Conservation (phyloP, 2,797 vertebrate genomes). For the Pangasius sanitwongsei region DNA sequence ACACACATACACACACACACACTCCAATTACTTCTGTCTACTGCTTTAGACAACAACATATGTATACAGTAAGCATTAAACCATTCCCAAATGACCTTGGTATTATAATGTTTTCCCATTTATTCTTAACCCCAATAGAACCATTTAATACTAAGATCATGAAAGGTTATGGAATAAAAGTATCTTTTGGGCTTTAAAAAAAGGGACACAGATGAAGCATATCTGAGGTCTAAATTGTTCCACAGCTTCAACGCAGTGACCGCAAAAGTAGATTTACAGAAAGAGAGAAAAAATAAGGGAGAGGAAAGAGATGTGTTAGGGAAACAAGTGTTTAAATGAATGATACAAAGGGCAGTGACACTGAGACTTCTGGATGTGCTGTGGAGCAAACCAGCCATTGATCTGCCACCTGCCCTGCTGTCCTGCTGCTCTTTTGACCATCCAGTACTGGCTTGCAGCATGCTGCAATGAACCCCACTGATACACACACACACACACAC, state of each 20-base stretch:
- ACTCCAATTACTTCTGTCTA: neutral
- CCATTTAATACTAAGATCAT: neutral
- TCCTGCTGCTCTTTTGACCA: constrained; percentile 38
- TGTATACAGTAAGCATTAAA: neutral
- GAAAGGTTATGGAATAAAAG: neutral
- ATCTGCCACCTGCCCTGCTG: constrained; percentile 36
- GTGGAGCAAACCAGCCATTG: constrained; percentile 41
- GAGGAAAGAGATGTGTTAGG: neutral
- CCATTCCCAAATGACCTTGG: too few species aligned
- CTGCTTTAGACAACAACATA: neutral
- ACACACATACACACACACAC: too few species aligned
- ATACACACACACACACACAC: neutral
- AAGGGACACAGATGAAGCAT: neutral
- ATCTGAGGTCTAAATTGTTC: neutral
- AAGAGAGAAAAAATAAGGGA: neutral
- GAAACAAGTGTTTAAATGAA: neutral
- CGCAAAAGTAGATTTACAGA: neutral
- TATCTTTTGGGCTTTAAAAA: neutral
- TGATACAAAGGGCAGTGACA: constrained; percentile 33
- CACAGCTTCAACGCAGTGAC: neutral
- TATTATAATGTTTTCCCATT: neutral
- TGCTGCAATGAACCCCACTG: constrained; percentile 60
- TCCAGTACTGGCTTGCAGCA: constrained; percentile 64
- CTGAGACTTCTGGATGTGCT: constrained; percentile 49
- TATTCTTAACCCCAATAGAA: neutral